These are phyloP conservation scores for Delichon dasypus DNA, from an alignment of 2,797 vertebrate species.

Conservation along the genomic window DNA sequence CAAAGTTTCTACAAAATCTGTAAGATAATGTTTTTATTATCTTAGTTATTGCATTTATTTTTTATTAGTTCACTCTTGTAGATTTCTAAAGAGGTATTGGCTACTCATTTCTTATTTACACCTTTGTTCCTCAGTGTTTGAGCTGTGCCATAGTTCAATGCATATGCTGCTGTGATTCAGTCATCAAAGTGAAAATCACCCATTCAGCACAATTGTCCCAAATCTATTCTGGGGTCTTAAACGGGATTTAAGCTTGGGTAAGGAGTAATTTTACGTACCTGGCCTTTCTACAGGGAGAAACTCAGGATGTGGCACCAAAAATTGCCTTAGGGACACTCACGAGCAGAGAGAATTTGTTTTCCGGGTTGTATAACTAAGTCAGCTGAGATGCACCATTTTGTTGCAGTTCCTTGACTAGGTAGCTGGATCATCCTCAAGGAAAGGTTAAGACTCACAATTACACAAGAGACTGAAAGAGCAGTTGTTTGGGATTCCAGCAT, in stretches of 20 bases:
- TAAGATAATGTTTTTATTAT: slow-evolving; percentile 45
- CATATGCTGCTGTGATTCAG: neutral
- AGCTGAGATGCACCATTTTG: neutral
- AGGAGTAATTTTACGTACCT: neutral
- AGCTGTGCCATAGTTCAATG: neutral
- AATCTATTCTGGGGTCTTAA: neutral
- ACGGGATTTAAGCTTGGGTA: neutral
- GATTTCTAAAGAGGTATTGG: neutral
- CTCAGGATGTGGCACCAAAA: neutral
- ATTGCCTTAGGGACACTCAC: neutral
- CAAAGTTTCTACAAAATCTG: slow-evolving; percentile 24
- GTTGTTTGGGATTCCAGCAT: neutral
- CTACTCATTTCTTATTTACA: neutral
- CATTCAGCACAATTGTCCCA: neutral
- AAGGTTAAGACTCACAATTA: neutral
- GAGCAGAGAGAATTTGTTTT: neutral
- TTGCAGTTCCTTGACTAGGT: neutral
- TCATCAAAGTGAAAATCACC: neutral
- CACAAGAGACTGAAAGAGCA: neutral
- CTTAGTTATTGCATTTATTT: slow-evolving; percentile 8
- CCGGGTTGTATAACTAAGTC: neutral
- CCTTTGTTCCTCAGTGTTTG: neutral
- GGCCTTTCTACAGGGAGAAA: neutral
- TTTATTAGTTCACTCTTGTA: neutral
- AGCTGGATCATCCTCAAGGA: neutral